Evolutionary conservation across 2,113 vertebrate species (phyloP).

Genomic region (Sorex araneus): DNA sequence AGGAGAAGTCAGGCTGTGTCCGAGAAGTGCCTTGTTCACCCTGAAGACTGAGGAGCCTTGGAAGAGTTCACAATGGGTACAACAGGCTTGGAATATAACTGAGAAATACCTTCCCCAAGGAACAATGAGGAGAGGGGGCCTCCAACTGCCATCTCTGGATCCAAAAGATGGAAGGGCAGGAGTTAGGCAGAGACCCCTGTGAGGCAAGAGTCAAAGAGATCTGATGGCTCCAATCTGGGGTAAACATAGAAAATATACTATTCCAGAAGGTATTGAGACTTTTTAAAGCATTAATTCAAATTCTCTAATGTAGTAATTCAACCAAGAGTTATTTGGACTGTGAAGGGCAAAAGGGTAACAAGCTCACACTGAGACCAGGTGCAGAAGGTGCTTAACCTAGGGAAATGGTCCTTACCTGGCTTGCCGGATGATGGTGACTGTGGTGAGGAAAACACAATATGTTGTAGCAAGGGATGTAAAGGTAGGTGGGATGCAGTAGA

Average conservation of each 20-base stretch:
- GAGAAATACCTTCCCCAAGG: background rate
- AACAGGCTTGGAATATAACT: background rate
- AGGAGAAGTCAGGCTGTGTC: background rate
- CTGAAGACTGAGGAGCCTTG: background rate
- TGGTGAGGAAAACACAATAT: accelerated
- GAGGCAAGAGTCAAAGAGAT: background rate
- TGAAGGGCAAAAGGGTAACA: too few relatives aligned
- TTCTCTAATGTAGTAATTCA: background rate
- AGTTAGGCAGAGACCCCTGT: background rate
- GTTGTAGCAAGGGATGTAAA: background rate
- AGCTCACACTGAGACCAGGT: too few relatives aligned
- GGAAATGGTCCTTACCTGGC: too few relatives aligned
- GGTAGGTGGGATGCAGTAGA: too few relatives aligned
- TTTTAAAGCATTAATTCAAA: slow-evolving; percentile 14
- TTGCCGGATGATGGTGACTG: background rate
- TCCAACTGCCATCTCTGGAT: background rate
- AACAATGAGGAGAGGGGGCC: accelerated
- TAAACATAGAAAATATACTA: background rate
- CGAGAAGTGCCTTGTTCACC: background rate
- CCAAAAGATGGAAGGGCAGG: background rate
- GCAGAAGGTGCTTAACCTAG: too few relatives aligned
- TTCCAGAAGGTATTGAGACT: background rate
- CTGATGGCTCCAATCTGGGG: background rate
- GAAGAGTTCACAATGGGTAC: too few relatives aligned
- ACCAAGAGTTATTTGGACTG: background rate